Conservation (phyloP, 1,140 invertebrate genomes). For the Bombus affinis region DNA sequence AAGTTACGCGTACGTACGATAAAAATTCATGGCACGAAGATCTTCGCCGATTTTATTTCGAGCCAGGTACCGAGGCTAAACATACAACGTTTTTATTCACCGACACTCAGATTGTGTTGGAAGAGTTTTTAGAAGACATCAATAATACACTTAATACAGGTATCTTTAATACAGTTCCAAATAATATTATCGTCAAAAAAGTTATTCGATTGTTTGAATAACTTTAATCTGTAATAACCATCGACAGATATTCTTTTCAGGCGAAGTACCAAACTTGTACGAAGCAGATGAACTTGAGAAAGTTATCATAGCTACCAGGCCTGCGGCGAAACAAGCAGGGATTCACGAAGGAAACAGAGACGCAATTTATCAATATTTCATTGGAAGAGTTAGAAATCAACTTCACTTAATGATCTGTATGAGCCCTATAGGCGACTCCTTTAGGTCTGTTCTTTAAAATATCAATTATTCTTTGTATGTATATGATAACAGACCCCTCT, state of each 20-base stretch:
- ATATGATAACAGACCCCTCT: too few relatives aligned
- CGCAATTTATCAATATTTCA: constrained; percentile 91
- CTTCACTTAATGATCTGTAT: constrained; percentile 94
- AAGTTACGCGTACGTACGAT: constrained; percentile 92
- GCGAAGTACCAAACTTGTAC: constrained; percentile 93
- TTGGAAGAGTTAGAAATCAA: constrained; percentile 90
- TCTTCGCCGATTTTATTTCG: constrained; percentile 87
- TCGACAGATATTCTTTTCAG: constrained; percentile 72
- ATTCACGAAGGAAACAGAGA: constrained; percentile 88
- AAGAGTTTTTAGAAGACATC: constrained; percentile 96
- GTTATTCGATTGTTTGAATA: constrained; percentile 28
- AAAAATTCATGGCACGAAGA: constrained; percentile 91
- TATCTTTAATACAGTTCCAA: constrained; percentile 53
- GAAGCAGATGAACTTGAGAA: constrained; percentile 93
- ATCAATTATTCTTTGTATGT: not conserved
- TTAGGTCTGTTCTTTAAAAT: constrained; percentile 82
- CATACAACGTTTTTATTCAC: constrained; percentile 94
- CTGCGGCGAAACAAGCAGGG: constrained; percentile 87
- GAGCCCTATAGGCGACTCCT: constrained; percentile 94
- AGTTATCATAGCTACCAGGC: constrained; percentile 88
- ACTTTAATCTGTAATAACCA: not conserved
- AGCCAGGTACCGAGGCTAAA: constrained; percentile 88
- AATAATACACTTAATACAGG: constrained; percentile 95
- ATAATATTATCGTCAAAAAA: not conserved
- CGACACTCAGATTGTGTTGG: constrained; percentile 95